Conservation (phyloP, 2,113 vertebrate species). For the Sakesphorus luctuosus region DNA sequence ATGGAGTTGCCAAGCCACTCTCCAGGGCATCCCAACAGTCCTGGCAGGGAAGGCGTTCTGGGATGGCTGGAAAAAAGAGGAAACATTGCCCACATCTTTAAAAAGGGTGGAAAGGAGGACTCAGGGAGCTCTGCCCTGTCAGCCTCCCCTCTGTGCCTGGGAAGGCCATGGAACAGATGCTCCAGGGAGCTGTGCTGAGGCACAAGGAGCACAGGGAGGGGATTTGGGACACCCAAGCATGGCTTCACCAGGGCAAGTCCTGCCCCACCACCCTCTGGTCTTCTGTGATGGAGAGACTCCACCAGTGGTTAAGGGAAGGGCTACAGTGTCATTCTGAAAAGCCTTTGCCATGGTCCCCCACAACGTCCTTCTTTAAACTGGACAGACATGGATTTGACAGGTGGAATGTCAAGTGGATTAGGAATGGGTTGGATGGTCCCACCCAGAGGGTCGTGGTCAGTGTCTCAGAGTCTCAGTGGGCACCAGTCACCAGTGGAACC, state of each 20-base stretch:
- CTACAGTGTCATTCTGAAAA: neutral
- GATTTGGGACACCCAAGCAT: neutral
- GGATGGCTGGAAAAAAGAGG: neutral
- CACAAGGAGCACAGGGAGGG: neutral
- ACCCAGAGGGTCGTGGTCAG: neutral
- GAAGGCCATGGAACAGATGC: neutral
- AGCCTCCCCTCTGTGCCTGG: neutral
- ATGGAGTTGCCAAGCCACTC: neutral
- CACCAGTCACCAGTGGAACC: neutral
- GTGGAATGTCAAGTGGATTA: neutral
- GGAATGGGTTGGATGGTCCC: neutral
- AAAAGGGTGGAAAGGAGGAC: neutral
- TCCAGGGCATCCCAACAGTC: neutral
- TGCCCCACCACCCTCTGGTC: neutral
- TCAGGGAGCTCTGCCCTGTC: too few species aligned
- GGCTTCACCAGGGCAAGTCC: neutral
- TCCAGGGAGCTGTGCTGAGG: neutral
- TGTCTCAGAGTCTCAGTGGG: too few species aligned
- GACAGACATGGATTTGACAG: neutral
- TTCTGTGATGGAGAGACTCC: neutral
- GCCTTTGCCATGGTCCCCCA: neutral
- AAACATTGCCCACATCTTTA: too few species aligned
- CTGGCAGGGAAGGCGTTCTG: neutral
- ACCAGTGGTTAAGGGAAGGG: neutral
- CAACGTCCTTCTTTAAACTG: accelerated